Evolutionary conservation across 2,113 vertebrate species (phyloP).

Genomic region (Andinoacara biseriatus): DNA sequence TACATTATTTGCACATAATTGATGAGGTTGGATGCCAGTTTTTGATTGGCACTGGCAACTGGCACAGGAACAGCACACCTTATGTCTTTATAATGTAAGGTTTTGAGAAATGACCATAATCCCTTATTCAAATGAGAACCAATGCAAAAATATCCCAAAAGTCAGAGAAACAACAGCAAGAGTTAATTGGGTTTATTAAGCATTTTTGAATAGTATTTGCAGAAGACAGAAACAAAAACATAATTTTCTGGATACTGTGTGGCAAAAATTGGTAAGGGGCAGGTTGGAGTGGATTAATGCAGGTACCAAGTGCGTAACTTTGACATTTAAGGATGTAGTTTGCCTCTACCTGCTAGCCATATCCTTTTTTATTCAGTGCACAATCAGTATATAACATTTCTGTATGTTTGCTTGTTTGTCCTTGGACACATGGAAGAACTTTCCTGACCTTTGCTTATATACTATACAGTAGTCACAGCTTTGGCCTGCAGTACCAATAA

Average conservation of each 20-base stretch:
- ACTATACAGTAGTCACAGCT: slow-evolving; percentile 33
- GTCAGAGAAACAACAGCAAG: neutral
- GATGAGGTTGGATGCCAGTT: neutral
- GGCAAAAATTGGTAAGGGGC: neutral
- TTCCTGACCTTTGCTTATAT: slow-evolving; percentile 19
- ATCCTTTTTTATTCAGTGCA: neutral
- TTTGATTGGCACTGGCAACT: neutral
- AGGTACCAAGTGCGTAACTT: neutral
- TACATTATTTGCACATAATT: slow-evolving; percentile 23
- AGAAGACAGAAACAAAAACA: neutral
- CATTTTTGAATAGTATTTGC: neutral
- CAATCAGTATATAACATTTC: neutral
- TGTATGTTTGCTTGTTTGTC: neutral
- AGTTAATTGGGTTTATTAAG: neutral
- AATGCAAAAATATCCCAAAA: neutral
- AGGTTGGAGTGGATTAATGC: neutral
- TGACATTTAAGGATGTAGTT: neutral
- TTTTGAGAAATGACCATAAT: neutral
- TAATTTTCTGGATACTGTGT: neutral
- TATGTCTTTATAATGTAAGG: neutral
- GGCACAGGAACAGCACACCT: neutral
- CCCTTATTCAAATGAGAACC: neutral
- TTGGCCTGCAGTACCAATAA: slow-evolving; percentile 29
- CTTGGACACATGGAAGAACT: neutral
- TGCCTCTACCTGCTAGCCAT: neutral